These are phyloP conservation scores for Cylindroiulus punctatus DNA, from an alignment of 2,888 invertebrate genomes.

Conservation along the genomic window DNA sequence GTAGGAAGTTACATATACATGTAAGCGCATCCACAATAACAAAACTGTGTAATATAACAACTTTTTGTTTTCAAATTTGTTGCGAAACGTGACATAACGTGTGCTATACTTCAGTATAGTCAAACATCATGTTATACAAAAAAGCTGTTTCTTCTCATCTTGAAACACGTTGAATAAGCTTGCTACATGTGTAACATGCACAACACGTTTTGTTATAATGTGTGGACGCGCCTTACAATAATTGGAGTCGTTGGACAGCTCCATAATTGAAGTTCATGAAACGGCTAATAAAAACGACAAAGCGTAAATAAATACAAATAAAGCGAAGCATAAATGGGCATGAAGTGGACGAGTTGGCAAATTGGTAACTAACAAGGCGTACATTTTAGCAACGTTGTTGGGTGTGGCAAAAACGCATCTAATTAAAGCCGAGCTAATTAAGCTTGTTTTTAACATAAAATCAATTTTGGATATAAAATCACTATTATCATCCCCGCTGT, in stretches of 20 bases:
- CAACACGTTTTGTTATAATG: no score
- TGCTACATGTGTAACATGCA: no score
- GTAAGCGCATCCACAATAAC: no score
- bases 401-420: conserved; percentile 2
- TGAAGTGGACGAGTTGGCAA: not conserved
- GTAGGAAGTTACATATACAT: no score
- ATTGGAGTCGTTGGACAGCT: not conserved
- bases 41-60: no score
- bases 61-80: no score
- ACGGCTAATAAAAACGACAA: not conserved
- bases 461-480: not conserved
- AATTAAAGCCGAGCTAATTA: not conserved
- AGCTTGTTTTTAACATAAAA: not conserved
- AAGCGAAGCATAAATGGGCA: not conserved
- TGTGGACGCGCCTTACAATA: not conserved
- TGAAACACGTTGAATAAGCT: no score
- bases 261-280: not conserved
- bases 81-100: no score
- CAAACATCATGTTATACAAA: no score
- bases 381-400: not conserved
- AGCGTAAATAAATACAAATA: not conserved
- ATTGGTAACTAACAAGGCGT: not conserved
- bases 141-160: no score
- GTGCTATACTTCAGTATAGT: no score
- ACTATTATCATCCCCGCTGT: not conserved